Base-by-base conservation (phyloP, 2,888 invertebrate genomes). In the Drosophila vallismaia region DNA sequence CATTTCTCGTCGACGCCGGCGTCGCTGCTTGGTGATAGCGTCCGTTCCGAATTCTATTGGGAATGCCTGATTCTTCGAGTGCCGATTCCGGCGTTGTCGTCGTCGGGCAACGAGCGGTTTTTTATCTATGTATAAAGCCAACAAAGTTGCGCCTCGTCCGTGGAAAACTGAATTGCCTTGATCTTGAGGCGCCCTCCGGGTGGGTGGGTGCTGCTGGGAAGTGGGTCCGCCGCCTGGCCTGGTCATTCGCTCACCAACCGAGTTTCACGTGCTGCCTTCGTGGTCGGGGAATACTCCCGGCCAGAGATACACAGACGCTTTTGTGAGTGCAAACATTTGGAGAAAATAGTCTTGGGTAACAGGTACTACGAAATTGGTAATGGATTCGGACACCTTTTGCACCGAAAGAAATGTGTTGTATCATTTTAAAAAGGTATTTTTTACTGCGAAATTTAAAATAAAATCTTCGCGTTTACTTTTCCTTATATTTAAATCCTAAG, bases 251-350 rank as follows among this genome's bases (percentile, higher is more conserved):
- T 24, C 42, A 9, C 33, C 29, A 19, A 45, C 26, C 54, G 10
- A 40, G 49, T 54, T 64, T 75, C 84, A 84, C 88, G 88, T 73
- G 84, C 48, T 40, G 9, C 10, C 36, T 45, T 59, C 88, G 84
- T 84, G 84, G 12, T 71, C 71, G 86, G 84, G 84, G 83, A 86
- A 88, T 75, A 77, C 84, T 74, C 66, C 71, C 45, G 55, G 45
- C 64, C 28, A 70, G 67, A 62, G 50, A 70, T 58, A 42, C n/a
- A n/a, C n/a, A 36, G 36, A 5, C 36, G 36, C 10, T 33, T 10
- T 10, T 33, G 28, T 33, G 38, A 52, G 46, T 14, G 59, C 49
- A 54, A 70, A 71, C 62, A 71, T 71, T 70, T 70, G 51, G 33
- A 14, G 51, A 51, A 51, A 57, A 46, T 53, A 57, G 19, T n/a